Evolutionary conservation across 2,888 invertebrate species (phyloP), one percentile per base, ranked within the genome.

Genomic region (Athetis lepigone): DNA sequence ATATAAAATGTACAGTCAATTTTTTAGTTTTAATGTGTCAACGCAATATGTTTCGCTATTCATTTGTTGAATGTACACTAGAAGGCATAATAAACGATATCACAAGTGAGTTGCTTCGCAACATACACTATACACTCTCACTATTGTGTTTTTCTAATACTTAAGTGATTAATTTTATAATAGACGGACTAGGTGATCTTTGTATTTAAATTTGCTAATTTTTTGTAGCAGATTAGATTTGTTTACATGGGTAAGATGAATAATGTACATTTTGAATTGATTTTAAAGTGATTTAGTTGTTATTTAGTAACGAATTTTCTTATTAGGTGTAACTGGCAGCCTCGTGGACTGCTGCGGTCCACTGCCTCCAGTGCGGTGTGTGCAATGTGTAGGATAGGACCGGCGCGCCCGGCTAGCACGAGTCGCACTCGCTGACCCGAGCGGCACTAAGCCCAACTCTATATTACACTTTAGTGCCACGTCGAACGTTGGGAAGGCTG

Each of bases 261-360:
- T 93, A 93, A 92, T 94, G 94, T 95, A 95, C 92, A 94, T 94
- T 94, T 93, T 93, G 92, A 92, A 94, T 94, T 94, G 92, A 93
- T 92, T 94, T 93, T 92, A 93, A 94, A 91, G 94, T 94, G 94
- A 95, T 94, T 94, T 94, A 94, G 94, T 95, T 94, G 93, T 94
- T 94, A 94, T 94, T 90, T 94, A 93, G 94, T 93, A 89, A 91
- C 87, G 94, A 95, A 94, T 93, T 93, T 90, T 92, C 90, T 92
- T 92, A 91, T 90, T 89, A 92, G 89, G 86, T 89, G 88, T 93
- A 90, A 89, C 90, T 91, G 92, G 92, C 92, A 90, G 91, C 91
- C 89, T 84, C 78, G 88, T 88, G 90, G 90, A 88, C 87, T 81
- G 90, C 83, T 74, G 63, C 78, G 86, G 90, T 88, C 87, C 88